Conservation (phyloP, 2,797 vertebrate species). For the Brachyrhaphis roseni region DNA sequence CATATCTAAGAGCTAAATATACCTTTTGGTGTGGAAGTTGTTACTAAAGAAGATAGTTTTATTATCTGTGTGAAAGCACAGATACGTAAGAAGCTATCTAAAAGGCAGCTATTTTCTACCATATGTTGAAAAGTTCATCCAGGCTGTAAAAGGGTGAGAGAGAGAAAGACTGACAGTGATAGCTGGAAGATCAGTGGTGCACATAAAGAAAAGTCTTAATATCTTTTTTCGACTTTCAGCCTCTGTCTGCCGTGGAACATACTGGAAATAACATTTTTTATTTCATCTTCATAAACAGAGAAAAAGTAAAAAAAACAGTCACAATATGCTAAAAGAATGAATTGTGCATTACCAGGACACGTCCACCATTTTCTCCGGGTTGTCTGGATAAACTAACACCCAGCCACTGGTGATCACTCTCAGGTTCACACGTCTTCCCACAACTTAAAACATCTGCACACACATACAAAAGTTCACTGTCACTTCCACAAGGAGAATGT, state of each 20-base stretch:
- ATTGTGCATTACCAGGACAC: constrained; percentile 83
- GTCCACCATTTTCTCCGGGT: constrained; percentile 78
- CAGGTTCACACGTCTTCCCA: constrained; percentile 89
- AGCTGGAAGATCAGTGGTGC: not conserved
- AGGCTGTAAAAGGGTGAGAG: not conserved
- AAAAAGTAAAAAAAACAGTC: not conserved
- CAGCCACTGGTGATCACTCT: constrained; percentile 94
- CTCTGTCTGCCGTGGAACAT: not conserved
- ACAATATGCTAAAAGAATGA: too few relatives aligned
- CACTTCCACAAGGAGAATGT: not conserved
- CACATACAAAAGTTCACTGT: constrained; percentile 6
- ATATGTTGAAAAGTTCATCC: not conserved
- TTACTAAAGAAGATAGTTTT: not conserved
- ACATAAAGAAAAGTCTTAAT: not conserved
- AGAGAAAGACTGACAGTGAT: not conserved
- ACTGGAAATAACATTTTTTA: not conserved
- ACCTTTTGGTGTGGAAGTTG: not conserved
- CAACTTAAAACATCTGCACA: constrained; percentile 81
- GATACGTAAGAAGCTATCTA: not conserved
- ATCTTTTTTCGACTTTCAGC: not conserved
- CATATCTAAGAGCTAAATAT: not conserved
- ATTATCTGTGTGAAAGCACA: not conserved
- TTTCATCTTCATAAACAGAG: not conserved
- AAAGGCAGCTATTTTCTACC: not conserved
- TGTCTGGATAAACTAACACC: constrained; percentile 95